Conservation (phyloP, 2,113 vertebrate genomes). For the Agapornis roseicollis region DNA sequence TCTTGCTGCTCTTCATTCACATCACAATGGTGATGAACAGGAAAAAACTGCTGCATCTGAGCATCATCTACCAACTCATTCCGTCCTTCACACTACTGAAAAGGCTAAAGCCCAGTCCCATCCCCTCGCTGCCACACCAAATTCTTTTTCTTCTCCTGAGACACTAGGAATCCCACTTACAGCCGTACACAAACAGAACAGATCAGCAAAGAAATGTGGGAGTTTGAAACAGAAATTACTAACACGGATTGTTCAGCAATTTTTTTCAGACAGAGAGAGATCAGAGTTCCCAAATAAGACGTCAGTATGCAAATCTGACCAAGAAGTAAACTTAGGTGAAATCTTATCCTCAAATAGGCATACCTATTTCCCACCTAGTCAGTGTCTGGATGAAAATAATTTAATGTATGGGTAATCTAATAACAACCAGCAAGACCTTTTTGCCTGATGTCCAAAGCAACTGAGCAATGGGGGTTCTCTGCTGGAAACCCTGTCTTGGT, state of each 20-base stretch:
- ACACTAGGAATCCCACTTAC: background rate
- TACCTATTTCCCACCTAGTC: background rate
- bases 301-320: background rate
- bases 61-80: background rate
- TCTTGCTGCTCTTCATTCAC: background rate
- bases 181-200: background rate
- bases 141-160: background rate
- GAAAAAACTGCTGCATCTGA: background rate
- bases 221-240: background rate
- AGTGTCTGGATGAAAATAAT: background rate
- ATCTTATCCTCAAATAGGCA: background rate
- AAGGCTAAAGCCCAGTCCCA: background rate
- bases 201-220: background rate
- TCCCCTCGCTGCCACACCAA: fast-evolving
- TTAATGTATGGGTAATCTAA: background rate
- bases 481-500: background rate
- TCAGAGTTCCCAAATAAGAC: background rate
- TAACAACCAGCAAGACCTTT: background rate
- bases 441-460: background rate
- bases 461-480: background rate
- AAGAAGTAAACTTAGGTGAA: background rate
- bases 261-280: background rate
- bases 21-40: background rate
- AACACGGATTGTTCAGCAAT: background rate
- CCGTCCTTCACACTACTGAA: background rate